These are phyloP conservation scores for Oxycera nigricornis DNA, from an alignment of 2,888 invertebrate genomes.

Conservation along the genomic window DNA sequence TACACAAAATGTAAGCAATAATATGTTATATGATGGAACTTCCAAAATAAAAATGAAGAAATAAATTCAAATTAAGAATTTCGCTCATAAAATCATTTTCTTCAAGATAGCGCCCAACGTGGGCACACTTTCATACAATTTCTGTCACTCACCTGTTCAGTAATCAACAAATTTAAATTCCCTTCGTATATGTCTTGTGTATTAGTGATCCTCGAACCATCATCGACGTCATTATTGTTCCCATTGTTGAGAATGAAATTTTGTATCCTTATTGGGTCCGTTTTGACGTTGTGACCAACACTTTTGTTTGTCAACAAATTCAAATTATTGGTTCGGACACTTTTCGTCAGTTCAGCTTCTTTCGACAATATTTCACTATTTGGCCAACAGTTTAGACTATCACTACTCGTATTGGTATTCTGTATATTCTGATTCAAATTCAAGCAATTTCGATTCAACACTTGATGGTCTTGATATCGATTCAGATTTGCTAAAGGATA, in stretches of 20 bases:
- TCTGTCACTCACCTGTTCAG: conserved; percentile 42
- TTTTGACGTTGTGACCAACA: neutral
- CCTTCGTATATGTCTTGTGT: conserved; percentile 39
- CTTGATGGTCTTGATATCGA: neutral
- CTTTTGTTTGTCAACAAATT: conserved; percentile 43
- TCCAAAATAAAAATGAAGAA: too few species aligned
- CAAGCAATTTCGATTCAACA: neutral
- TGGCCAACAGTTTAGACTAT: conserved; percentile 1
- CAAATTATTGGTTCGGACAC: conserved; percentile 17
- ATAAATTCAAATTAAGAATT: too few species aligned
- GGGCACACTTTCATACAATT: too few species aligned
- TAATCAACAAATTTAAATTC: conserved; percentile 41
- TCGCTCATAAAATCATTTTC: too few species aligned
- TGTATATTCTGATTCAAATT: conserved; percentile 13
- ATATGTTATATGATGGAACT: too few species aligned
- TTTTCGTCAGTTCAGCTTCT: neutral
- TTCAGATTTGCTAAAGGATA: conserved; percentile 24
- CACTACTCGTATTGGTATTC: neutral
- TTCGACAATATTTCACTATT: neutral
- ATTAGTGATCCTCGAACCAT: conserved; percentile 15
- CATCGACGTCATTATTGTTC: conserved; percentile 40
- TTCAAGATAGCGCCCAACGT: too few species aligned
- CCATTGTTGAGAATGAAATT: conserved; percentile 32
- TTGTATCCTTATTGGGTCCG: conserved; percentile 14
- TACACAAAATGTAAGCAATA: too few species aligned